These are phyloP conservation scores for Heliconius himera DNA, from an alignment of 1,140 invertebrate genomes.

Conservation along the genomic window DNA sequence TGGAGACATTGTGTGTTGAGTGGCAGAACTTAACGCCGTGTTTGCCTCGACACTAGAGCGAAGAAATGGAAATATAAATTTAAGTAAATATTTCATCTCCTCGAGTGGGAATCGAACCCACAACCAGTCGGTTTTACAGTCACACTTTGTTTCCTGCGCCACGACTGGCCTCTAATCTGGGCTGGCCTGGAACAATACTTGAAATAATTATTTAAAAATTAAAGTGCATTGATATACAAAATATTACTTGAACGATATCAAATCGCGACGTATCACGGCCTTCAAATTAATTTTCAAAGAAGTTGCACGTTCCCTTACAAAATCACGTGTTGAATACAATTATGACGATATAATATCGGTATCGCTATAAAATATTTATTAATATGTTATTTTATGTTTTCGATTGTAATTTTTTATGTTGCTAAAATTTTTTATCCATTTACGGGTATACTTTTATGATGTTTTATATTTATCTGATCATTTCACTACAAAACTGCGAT, in stretches of 20 bases:
- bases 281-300: not conserved
- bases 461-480: not conserved
- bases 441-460: constrained; percentile 2
- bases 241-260: not conserved
- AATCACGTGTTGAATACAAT: constrained; percentile 7
- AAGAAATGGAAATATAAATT: too few relatives aligned
- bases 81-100: too few relatives aligned
- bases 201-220: too few relatives aligned
- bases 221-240: not conserved
- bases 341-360: not conserved
- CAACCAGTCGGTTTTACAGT: too few relatives aligned
- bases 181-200: too few relatives aligned
- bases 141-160: too few relatives aligned
- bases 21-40: too few relatives aligned
- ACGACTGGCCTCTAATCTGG: too few relatives aligned
- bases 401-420: constrained; percentile 8
- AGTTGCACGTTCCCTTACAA: constrained; percentile 6
- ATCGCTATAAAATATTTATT: constrained; percentile 13
- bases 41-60: too few relatives aligned
- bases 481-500: constrained; percentile 11
- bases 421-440: not conserved
- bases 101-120: too few relatives aligned
- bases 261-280: constrained; percentile 1
- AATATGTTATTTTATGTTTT: constrained; percentile 14
- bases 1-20: too few relatives aligned